phyloP scores from a whole-genome alignment of 1,140 invertebrate genomes.

The Oncopodura yosiiana region DNA sequence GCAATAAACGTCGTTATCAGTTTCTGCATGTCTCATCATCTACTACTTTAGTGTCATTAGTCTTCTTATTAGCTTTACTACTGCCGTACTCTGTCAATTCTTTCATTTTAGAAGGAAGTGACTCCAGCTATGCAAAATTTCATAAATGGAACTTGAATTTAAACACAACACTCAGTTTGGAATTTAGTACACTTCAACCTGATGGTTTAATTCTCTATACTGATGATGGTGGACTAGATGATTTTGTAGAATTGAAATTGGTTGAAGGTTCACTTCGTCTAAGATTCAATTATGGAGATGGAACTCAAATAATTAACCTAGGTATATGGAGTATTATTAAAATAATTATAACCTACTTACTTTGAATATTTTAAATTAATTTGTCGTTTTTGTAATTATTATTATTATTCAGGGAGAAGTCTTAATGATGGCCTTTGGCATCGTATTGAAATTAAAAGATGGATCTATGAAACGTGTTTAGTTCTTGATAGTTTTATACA shows the following conservation, averaged over 20 bases:
- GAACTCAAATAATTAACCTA: conserved; percentile 75
- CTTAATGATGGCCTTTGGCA: conserved; percentile 84
- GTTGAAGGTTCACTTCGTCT: conserved; percentile 79
- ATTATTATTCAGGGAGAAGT: too few species aligned
- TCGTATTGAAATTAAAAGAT: conserved; percentile 65
- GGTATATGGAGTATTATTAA: conserved; percentile 42
- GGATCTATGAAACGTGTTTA: conserved; percentile 65
- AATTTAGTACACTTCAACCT: conserved; percentile 82
- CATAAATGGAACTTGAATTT: conserved; percentile 66
- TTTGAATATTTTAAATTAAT: background rate
- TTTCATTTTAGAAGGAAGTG: conserved; percentile 70
- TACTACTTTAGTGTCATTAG: too few species aligned
- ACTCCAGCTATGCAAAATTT: conserved; percentile 79
- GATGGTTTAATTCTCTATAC: conserved; percentile 83
- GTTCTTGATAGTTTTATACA: conserved; percentile 62
- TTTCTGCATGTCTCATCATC: too few species aligned
- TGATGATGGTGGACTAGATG: conserved; percentile 84
- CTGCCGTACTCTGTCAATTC: too few species aligned
- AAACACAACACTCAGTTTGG: conserved; percentile 78
- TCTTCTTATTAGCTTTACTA: too few species aligned
- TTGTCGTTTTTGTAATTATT: background rate
- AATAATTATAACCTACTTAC: background rate
- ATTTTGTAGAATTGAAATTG: conserved; percentile 90
- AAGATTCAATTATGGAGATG: conserved; percentile 74
- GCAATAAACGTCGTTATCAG: too few species aligned